Percentiles rank a stretch among this genome's conserved stretches.
These are phyloP conservation scores for Bombus affinis DNA, from an alignment of 1,140 invertebrate species.

Conservation along the genomic window DNA sequence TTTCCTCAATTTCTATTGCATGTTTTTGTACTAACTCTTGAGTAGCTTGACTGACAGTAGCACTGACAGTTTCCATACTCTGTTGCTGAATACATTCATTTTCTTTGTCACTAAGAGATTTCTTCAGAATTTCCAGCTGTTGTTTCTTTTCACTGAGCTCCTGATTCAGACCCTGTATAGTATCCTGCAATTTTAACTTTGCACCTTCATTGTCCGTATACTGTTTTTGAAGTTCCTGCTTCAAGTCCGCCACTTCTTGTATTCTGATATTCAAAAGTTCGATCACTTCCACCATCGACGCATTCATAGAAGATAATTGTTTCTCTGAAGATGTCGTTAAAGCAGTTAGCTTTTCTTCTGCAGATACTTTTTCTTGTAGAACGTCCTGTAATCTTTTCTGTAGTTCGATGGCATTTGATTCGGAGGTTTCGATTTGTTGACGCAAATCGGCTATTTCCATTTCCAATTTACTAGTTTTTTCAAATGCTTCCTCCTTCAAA, in stretches of 20 bases:
- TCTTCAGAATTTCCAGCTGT: conserved; percentile 76
- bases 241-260: conserved; percentile 77
- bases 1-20: conserved; percentile 59
- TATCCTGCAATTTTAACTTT: conserved; percentile 62
- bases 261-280: conserved; percentile 74
- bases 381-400: conserved; percentile 77
- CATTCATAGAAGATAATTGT: conserved; percentile 44
- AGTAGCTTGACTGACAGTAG: conserved; percentile 73
- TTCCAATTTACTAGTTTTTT: conserved; percentile 48
- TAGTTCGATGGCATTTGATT: conserved; percentile 10
- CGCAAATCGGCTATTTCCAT: conserved; percentile 36
- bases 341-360: conserved; percentile 74
- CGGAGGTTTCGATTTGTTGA: not conserved
- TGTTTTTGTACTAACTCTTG: conserved; percentile 75
- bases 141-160: conserved; percentile 82
- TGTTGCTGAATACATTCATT: conserved; percentile 54
- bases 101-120: conserved; percentile 77
- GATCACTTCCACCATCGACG: conserved; percentile 70
- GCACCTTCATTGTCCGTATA: conserved; percentile 65
- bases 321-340: conserved; percentile 34
- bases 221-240: conserved; percentile 81
- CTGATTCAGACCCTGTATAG: conserved; percentile 72
- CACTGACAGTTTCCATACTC: conserved; percentile 51
- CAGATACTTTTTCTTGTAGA: conserved; percentile 74
- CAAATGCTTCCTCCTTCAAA: conserved; percentile 62